Base-by-base conservation (phyloP, 1,140 invertebrate species). In the Apis florea region DNA sequence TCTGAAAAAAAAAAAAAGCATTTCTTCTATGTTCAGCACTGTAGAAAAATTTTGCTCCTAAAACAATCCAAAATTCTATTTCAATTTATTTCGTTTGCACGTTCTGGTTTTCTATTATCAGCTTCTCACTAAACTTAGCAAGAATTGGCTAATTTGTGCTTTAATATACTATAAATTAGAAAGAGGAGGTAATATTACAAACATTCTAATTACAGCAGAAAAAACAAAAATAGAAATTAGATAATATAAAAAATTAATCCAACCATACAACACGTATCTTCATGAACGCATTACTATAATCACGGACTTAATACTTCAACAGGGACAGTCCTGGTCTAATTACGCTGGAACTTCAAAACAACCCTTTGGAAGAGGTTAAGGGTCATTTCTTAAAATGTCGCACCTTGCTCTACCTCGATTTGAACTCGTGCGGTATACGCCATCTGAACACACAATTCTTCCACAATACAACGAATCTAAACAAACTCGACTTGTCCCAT, bases 251-350 rank as follows among this genome's bases (percentile, higher is more conserved):
- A 21, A 47, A 58, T 31, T n/a, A 10, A n/a, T 58, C 1, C 31
- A 70, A 1, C 4, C 68, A 4, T 56, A 54, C 61, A 21, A n/a
- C 17, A 56, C 11, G 10, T 56, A 19, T 10, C 2, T 67, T 8
- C 56, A 4, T 21, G 19, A 58, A 24, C 31, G 12, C 15, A 47
- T 59, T 79, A 75, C 54, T 58, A 69, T 31, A 72, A 85, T 83
- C 9, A 79, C 58, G n/a, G 10, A 24, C n/a, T 84, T 61, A 24
- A 73, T 87, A 78, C 85, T 51, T 85, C 94, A 94, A 74, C 94
- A 96, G 96, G 82, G 95, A 96, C 89, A 95, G 94, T 79, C 95
- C 95, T 15, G 96, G 96, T 13, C 93, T 97, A 51, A 95, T 96
- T 72, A 96, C 95, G 21, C 92, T 97, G 61, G 96, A 96, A 86